phyloP scores from a whole-genome alignment of 2,797 vertebrate genomes.

The Cynopterus sphinx region DNA sequence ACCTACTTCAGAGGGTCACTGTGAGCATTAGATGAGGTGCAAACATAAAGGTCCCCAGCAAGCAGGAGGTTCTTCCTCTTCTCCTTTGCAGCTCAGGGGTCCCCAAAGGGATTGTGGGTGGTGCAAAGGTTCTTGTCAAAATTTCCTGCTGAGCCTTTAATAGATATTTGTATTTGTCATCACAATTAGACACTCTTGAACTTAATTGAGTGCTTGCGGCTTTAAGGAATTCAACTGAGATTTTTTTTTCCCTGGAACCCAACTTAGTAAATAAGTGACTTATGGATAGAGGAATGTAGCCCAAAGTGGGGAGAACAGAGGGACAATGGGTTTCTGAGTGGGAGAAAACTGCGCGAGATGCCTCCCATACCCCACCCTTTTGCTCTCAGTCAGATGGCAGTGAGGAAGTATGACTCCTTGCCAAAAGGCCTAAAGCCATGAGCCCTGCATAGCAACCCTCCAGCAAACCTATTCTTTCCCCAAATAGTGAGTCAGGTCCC shows the following conservation, averaged over 20 bases:
- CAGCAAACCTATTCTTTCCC: not conserved
- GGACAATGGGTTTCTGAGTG: not conserved
- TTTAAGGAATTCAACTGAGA: not conserved
- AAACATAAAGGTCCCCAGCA: not conserved
- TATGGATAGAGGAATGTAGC: conserved; percentile 29
- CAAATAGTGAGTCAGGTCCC: conserved; percentile 20
- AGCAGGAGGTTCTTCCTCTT: not conserved
- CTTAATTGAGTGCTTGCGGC: not conserved
- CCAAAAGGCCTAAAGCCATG: not conserved
- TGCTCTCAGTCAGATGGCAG: not conserved
- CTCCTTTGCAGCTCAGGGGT: not conserved
- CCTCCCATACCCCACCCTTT: not conserved
- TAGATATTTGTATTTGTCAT: not conserved
- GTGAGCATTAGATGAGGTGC: not conserved
- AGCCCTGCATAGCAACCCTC: not conserved
- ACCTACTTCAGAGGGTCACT: not conserved
- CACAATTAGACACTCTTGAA: not conserved
- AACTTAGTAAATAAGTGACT: conserved; percentile 55
- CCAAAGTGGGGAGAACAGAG: not conserved
- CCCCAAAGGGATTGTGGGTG: not conserved
- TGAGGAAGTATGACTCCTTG: not conserved
- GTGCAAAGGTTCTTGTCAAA: not conserved
- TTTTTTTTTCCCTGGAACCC: not conserved
- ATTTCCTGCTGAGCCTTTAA: not conserved
- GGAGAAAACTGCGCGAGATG: not conserved